Evolutionary conservation across 2,888 invertebrate genomes (phyloP).

Genomic region (Drosophila flavopinicola): DNA sequence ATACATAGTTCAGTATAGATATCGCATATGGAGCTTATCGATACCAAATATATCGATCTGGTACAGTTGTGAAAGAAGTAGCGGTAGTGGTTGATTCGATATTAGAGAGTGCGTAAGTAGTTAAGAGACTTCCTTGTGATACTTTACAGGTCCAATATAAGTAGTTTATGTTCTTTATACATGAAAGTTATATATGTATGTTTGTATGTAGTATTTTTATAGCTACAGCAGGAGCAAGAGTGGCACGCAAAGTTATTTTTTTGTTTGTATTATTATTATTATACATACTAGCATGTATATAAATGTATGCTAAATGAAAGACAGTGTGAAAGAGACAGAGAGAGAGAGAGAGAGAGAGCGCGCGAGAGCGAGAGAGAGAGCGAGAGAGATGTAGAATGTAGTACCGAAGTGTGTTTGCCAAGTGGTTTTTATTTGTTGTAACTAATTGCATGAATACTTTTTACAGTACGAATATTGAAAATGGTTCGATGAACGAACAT

Average conservation of each 20-base stretch:
- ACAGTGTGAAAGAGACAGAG: conserved; percentile 2
- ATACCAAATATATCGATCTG: conserved; percentile 2
- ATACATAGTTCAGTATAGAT: conserved; percentile 1
- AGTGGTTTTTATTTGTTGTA: conserved; percentile 21
- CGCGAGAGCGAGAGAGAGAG: conserved; percentile 8
- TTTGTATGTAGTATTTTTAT: conserved; percentile 11
- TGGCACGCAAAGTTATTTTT: too few relatives aligned
- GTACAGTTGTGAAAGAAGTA: conserved; percentile 15
- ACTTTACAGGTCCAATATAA: conserved; percentile 35
- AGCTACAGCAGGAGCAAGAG: conserved; percentile 33
- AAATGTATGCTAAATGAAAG: conserved; percentile 15
- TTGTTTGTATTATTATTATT: conserved; percentile 41
- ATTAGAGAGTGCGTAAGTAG: conserved; percentile 29
- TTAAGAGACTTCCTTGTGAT: conserved; percentile 25
- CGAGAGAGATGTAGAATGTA: conserved; percentile 5
- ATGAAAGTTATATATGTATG: conserved; percentile 21
- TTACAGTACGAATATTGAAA: conserved; percentile 44
- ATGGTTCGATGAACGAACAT: conserved; percentile 21
- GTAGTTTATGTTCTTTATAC: conserved; percentile 48
- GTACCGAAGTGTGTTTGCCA: conserved; percentile 20
- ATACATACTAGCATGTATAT: conserved; percentile 43
- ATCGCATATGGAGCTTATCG: conserved; percentile 10
- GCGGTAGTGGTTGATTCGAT: conserved; percentile 24
- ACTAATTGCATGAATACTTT: conserved; percentile 49
- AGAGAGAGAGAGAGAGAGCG: conserved; percentile 16